Evolutionary conservation across 2,113 vertebrate genomes (phyloP), one percentile per base, ranked within the genome.

Genomic region (Misgurnus mizolepis): DNA sequence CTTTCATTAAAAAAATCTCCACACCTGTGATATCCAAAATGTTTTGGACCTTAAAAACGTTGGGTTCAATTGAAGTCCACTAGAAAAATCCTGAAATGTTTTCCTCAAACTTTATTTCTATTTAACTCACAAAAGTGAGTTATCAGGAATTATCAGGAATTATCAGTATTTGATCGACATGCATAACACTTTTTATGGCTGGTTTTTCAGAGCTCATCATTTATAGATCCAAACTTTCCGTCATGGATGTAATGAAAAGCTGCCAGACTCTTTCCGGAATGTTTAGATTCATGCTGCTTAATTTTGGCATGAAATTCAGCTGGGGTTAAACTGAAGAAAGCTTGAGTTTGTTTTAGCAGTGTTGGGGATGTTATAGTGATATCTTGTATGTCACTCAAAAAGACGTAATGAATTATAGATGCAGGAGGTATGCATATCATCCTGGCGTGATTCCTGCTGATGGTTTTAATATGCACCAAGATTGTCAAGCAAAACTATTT

Each of bases 381-480:
- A 49, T 45, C 4, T 43, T 22, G 22, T 75, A 9, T 14, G 49
- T 39, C 67, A 40, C 41, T 62, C 61, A 27, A 69, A 67, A 74
- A 73, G 34, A 41, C 15, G 7, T 12, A 1, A 39, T 79, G 80
- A 79, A 76, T 85, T 60, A 71, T 76, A 70, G 7, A 81, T 47
- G 45, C 45, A 47, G 45, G 10, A 47, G 7, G 47, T 45, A 18
- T 41, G 34, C 34, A 14, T 6, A 68, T 55, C 34, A 14, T 18
- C 60, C 45, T n/a, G 17, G 60, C 66, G 17, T 56, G 67, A 78
- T 62, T 65, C 53, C 43, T 66, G 43, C 11, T 12, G 34, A 34
- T 58, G 22, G 41, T 66, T 10, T 79, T 34, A 22, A 40, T 79
- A 64, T 49, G 22, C 53, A 47, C 14, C 14, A 14, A 39, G 17